Base-by-base conservation (phyloP, 2,113 vertebrate genomes). In the Notiomystis cincta region DNA sequence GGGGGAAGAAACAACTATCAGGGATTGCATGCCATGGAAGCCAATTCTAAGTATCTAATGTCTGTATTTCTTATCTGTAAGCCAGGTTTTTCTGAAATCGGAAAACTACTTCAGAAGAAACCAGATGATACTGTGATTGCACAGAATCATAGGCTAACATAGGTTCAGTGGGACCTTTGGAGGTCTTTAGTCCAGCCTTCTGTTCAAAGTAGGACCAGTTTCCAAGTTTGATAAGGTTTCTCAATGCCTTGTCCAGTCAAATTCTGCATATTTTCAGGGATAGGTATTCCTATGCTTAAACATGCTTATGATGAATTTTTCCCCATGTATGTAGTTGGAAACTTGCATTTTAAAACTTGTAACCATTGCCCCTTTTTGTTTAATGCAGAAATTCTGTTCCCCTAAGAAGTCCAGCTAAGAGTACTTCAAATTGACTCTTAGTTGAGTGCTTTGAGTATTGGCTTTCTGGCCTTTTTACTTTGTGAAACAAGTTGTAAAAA, bases 341-440 rank as follows among this genome's bases (percentile, higher is more conserved):
- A 65, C 16, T 72, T 38, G 6, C 13, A 53, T 78, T 9, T 82
- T 75, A 61, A 44, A 73, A 62, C 9, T 84, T 71, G 18, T 31
- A 69, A 58, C 31, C 12, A 3, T n/a, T 51, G 16, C 11, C 5
- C 15, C 5, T 15, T 64, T 79, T 82, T 78, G 13, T 50, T 62
- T 24, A 0, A 0, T 53, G 25, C 10, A 81, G 28, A 69, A 73
- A 44, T 2, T 1, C 7, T 62, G 6, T 77, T 72, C 45, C 6
- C 5, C 13, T 69, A n/a, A 58, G 44, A 87, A 82, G 19, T 57
- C 40, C 48, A 13, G 3, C 45, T 70, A 20, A 53, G 64, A 87
- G 20, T 64, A 44, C 6, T 15, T 27, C 40, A 71, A 81, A 75
- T 25, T 35, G 38, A 53, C 47, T 87, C 3, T 12, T 47, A 51